A percentile compares a stretch with the other conserved stretches of the same genome.
These are phyloP conservation scores for Neoaliturus tenellus DNA, from an alignment of 2,888 invertebrate genomes.

Conservation along the genomic window DNA sequence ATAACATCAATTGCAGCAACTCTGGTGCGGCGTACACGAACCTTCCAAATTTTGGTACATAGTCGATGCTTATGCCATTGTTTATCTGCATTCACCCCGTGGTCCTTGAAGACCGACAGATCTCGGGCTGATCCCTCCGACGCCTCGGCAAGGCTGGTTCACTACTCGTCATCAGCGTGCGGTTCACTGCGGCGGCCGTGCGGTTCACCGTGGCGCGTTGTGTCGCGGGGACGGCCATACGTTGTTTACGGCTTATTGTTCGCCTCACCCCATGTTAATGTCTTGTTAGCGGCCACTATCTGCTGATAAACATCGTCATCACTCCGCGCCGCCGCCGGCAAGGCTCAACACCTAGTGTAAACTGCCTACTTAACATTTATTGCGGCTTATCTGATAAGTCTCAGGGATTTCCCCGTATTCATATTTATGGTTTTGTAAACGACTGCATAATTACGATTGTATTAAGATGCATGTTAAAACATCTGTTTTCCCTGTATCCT, in stretches of 20 bases:
- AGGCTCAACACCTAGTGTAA: background rate
- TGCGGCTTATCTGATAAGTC: background rate
- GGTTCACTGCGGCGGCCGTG: background rate
- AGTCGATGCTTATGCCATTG: no score
- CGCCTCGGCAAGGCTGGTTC: no score
- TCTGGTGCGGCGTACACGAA: no score
- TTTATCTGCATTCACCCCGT: no score
- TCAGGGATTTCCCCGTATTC: background rate
- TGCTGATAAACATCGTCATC: background rate
- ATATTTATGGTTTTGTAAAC: background rate
- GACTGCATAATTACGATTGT: no score
- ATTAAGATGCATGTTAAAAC: no score
- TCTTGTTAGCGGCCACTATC: conserved; percentile 10
- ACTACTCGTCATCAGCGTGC: no score
- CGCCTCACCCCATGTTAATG: background rate
- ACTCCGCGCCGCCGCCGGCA: background rate
- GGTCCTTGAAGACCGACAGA: no score
- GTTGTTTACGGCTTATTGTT: background rate
- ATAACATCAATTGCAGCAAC: no score
- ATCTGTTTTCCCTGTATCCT: no score
- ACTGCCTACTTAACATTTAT: conserved; percentile 9
- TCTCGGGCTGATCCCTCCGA: no score
- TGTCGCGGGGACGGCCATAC: background rate
- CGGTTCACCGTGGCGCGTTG: background rate
- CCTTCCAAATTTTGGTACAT: no score